Percentiles rank a stretch among this genome's conserved stretches.
These are phyloP conservation scores for Rhodinocichla rosea DNA, from an alignment of 2,113 vertebrate genomes.

Conservation along the genomic window DNA sequence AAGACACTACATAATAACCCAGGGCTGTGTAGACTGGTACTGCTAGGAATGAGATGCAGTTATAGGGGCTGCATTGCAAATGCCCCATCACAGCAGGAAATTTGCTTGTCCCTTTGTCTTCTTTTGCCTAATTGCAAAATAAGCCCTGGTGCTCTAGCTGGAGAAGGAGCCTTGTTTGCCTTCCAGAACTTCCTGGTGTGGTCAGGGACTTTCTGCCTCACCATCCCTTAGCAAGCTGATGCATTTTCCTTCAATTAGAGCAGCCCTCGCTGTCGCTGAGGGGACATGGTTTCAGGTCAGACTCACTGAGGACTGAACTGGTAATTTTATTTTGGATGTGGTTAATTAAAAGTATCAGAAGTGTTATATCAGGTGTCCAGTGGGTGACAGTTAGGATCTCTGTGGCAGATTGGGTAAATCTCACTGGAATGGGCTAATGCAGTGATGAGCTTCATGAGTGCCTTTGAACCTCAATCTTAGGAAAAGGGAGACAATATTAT, in stretches of 20 bases:
- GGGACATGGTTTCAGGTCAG: neutral
- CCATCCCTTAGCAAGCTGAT: neutral
- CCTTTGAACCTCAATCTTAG: neutral
- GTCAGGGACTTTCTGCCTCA: neutral
- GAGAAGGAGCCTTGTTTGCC: neutral
- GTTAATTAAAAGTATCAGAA: constrained; percentile 16
- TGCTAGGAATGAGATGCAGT: constrained; percentile 35
- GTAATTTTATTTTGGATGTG: constrained; percentile 11
- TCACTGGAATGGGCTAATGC: neutral
- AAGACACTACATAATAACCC: constrained; percentile 60
- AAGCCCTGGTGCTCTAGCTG: neutral
- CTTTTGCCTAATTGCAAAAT: constrained; percentile 37
- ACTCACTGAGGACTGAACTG: neutral
- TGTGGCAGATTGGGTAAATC: neutral
- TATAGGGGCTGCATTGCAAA: neutral
- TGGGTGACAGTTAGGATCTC: neutral
- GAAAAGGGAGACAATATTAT: neutral
- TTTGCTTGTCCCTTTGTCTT: constrained; percentile 45
- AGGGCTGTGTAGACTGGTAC: constrained; percentile 40
- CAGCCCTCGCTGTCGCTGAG: neutral
- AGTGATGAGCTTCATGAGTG: neutral
- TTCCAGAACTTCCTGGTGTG: neutral
- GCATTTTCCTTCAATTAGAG: constrained; percentile 1
- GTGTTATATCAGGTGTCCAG: neutral
- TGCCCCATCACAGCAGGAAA: constrained; percentile 48